Evolutionary conservation across 2,113 vertebrate genomes (phyloP).

Genomic region (Phalacrocorax pelagicus): DNA sequence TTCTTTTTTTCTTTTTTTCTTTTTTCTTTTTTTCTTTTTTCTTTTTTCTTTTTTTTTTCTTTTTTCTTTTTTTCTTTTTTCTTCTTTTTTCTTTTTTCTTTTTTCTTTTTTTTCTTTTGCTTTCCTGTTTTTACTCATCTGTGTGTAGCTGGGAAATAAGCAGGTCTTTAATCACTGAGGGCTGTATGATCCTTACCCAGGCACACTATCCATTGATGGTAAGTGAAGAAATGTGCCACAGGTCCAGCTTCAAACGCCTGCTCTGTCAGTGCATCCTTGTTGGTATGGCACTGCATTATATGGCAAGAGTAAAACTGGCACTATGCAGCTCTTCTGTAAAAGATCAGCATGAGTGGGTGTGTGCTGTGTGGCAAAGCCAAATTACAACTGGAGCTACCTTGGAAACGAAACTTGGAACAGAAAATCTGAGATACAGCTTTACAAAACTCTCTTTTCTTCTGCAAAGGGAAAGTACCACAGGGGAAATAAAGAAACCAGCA

Average conservation of each 20-base stretch:
- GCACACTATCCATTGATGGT: rapidly evolving
- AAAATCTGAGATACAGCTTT: background rate
- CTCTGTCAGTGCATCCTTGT: rapidly evolving
- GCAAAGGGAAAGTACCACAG: background rate
- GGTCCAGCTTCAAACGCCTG: background rate
- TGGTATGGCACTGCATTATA: rapidly evolving
- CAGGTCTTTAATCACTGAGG: background rate
- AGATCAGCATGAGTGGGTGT: background rate
- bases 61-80: too few species aligned
- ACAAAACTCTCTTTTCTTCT: background rate
- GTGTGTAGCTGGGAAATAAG: background rate
- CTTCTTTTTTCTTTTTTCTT: background rate
- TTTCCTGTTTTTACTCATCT: background rate
- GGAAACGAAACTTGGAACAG: background rate
- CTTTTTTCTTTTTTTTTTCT: background rate
- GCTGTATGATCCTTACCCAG: background rate
- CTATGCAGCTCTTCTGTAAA: background rate
- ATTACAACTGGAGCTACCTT: background rate
- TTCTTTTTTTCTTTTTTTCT: too few species aligned
- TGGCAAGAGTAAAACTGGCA: background rate
- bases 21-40: background rate
- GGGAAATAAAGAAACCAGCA: background rate
- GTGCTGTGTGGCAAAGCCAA: background rate
- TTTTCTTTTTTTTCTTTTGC: rapidly evolving
- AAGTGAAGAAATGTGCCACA: background rate